Percentiles rank a stretch among this genome's conserved stretches.
phyloP scores from a whole-genome alignment of 2,797 vertebrate genomes.

The Poecile montanus region DNA sequence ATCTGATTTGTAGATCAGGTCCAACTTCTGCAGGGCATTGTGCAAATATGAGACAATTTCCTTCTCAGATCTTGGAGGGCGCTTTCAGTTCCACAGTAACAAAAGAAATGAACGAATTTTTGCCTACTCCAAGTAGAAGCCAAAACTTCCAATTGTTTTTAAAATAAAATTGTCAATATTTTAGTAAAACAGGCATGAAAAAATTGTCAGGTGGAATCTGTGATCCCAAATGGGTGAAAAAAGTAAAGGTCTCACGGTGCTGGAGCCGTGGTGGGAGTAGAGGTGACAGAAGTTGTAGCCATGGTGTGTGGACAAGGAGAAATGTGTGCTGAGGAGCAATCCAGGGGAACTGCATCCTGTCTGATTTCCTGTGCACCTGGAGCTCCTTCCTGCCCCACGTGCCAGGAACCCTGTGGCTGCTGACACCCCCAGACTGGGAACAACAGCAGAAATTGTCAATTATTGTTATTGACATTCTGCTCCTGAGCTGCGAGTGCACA shows the following conservation, averaged over 20 bases:
- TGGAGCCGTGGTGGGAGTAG: not conserved
- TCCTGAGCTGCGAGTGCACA: not conserved
- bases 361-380: not conserved
- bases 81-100: not conserved
- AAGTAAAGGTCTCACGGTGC: not conserved
- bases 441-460: not conserved
- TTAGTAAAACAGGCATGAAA: not conserved
- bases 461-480: not conserved
- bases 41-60: not conserved
- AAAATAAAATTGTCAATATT: not conserved
- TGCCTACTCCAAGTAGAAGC: not conserved
- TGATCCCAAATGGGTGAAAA: not conserved
- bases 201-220: not conserved
- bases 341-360: not conserved
- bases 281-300: not conserved
- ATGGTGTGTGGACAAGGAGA: not conserved
- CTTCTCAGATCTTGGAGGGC: not conserved
- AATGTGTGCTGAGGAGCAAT: not conserved
- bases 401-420: not conserved
- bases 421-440: not conserved
- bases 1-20: conserved; percentile 13
- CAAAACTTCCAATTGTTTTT: not conserved
- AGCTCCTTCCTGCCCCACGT: not conserved
- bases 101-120: not conserved
- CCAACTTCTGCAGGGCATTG: not conserved